Evolutionary conservation across 2,888 invertebrate genomes (phyloP).

Genomic region (Eugnorisma glareosa): DNA sequence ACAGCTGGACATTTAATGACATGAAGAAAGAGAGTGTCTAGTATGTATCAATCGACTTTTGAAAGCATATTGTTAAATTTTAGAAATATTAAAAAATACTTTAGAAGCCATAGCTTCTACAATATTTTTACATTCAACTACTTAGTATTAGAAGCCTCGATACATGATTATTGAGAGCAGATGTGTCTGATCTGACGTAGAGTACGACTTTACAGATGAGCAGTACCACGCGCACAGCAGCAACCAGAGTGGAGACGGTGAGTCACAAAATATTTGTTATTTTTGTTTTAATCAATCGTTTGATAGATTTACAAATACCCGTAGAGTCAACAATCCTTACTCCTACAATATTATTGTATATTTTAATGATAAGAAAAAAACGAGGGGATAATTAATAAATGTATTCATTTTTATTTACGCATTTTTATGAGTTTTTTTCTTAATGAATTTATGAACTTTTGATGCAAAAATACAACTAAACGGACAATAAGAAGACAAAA

Average conservation of each 20-base stretch:
- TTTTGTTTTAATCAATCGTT: constrained; percentile 1
- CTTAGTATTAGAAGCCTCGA: constrained; percentile 5
- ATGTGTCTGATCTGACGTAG: constrained; percentile 89
- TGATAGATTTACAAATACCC: neutral
- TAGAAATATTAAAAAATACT: too few relatives aligned
- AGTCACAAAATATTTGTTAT: constrained; percentile 67
- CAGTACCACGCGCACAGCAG: constrained; percentile 90
- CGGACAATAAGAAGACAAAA: neutral
- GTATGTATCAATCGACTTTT: neutral
- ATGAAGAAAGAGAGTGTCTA: neutral
- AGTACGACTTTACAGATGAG: constrained; percentile 90
- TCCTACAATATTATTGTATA: neutral
- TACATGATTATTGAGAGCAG: constrained; percentile 80
- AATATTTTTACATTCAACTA: neutral
- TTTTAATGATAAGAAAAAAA: neutral
- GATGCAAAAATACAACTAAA: too few relatives aligned
- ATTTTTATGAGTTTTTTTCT: neutral
- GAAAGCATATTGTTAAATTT: neutral
- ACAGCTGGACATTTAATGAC: too few relatives aligned
- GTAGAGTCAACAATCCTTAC: neutral
- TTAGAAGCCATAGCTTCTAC: neutral
- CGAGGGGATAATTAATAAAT: neutral
- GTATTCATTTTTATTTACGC: neutral
- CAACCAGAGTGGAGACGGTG: constrained; percentile 88
- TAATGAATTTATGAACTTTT: too few relatives aligned